Percentiles rank a stretch among this genome's conserved stretches.
Conservation (phyloP, 2,113 vertebrate genomes). For the Ophthalmolycus amberensis region DNA sequence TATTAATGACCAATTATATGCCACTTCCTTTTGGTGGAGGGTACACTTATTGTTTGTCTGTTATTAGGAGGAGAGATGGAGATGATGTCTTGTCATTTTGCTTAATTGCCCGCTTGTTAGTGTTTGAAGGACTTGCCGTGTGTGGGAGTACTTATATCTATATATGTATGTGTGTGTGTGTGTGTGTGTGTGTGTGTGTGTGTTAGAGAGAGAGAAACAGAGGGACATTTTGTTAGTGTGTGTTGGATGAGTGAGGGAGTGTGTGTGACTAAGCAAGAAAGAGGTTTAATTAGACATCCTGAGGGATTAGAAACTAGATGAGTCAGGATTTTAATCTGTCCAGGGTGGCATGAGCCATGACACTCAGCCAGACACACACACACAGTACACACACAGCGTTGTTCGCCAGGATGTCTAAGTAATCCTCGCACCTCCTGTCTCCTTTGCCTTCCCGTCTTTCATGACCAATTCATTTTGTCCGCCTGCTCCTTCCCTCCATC, state of each 20-base stretch:
- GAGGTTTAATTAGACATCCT: conserved; percentile 83
- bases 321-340: conserved; percentile 80
- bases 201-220: neutral
- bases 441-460: conserved; percentile 59
- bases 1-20: conserved; percentile 78
- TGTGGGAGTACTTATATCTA: conserved; percentile 3
- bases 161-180: neutral
- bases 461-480: conserved; percentile 62
- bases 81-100: conserved; percentile 52
- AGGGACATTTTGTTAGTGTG: neutral
- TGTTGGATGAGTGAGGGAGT: conserved; percentile 3
- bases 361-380: conserved; percentile 50
- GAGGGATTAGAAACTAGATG: conserved; percentile 78
- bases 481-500: conserved; percentile 48
- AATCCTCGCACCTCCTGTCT: conserved; percentile 73
- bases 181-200: neutral
- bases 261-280: conserved; percentile 56
- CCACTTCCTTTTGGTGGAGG: conserved; percentile 55
- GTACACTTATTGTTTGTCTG: conserved; percentile 58
- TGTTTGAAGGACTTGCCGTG: conserved; percentile 3
- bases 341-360: conserved; percentile 73
- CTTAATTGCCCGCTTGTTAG: conserved; percentile 48
- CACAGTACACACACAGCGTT: conserved; percentile 33
- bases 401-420: conserved; percentile 63
- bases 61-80: conserved; percentile 20